Evolutionary conservation across 37 sponge, comb jelly and placozoan species (phyloP).

Genomic region (Cladorhizidae sp.): DNA sequence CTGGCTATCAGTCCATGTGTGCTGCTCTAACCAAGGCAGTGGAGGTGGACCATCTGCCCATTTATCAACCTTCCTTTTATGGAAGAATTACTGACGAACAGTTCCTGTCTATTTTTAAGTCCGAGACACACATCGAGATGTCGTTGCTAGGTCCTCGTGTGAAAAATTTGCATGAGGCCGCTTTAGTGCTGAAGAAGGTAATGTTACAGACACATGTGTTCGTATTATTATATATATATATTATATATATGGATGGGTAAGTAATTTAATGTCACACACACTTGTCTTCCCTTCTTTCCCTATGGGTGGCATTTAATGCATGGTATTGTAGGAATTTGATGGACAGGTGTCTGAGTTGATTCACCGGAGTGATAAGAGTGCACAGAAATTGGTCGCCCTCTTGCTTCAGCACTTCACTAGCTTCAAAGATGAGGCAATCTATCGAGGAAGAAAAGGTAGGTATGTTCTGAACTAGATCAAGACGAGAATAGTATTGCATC

Average conservation of each 20-base stretch:
- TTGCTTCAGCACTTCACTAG: conserved; percentile 70
- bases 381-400: conserved; percentile 61
- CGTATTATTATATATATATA: conserved; percentile 1
- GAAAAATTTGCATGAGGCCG: conserved; percentile 63
- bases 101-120: conserved; percentile 62
- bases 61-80: conserved; percentile 72
- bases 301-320: too few species aligned
- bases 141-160: conserved; percentile 65
- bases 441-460: conserved; percentile 62
- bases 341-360: conserved; percentile 75
- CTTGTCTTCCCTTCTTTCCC: too few species aligned
- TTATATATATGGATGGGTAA: neutral
- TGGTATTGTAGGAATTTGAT: conserved; percentile 57
- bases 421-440: conserved; percentile 67
- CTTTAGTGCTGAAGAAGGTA: conserved; percentile 62
- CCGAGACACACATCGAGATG: conserved; percentile 57
- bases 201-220: too few species aligned
- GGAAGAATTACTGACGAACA: conserved; percentile 47
- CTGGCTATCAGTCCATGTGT: conserved; percentile 77
- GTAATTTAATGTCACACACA: too few species aligned
- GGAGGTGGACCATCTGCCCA: conserved; percentile 64
- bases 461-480: neutral
- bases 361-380: conserved; percentile 39
- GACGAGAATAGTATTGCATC: too few species aligned
- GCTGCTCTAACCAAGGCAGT: conserved; percentile 79